Base-by-base conservation (phyloP, 2,113 vertebrate species). In the Aphelocoma coerulescens region DNA sequence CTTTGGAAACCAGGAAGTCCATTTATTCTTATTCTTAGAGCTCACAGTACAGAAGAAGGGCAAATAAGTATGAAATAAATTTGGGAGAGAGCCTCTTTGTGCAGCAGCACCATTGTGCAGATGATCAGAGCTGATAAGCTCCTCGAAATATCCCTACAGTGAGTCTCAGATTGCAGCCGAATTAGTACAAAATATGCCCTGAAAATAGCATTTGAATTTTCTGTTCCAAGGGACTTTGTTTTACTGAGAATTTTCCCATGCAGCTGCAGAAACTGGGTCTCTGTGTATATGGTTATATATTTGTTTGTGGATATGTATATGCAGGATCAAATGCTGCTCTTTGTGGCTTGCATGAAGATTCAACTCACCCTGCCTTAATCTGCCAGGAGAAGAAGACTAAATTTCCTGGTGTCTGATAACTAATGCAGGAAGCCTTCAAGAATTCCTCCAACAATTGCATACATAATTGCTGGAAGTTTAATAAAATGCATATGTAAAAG, bases 1-100 rank as follows among this genome's bases (percentile, higher is more conserved):
- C 96, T 97, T 96, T 97, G 94, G 95, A 97, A 97, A 96, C 69
- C 14, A 22, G 77, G 51, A 97, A 92, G 93, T 96, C 93, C 94
- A 94, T 97, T 96, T 96, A 82, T 97, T 97, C 88, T 94, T 97
- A 20, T 91, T 97, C 89, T 95, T 89, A 85, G 2, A 48, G 62
- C 43, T 78, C 41, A 75, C 55, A 55, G 55, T 22, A 37, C 11
- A 75, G 49, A 90, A 85, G 35, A 26, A 83, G 35, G 49, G 33
- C 62, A 87, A 88, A 93, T 51, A 82, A 72, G 28, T 24, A 32
- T 33, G 28, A 86, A 95, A 54, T 35, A 66, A 85, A 94, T 84
- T 85, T 82, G 69, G 39, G 37, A 76, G 41, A 93, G 19, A 89
- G 21, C 4, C 19, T 89, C 65, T 84, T 81, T 91, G 83, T 83